Conservation (phyloP, 2,113 vertebrate genomes). For the Chascanopsetta lugubris region DNA sequence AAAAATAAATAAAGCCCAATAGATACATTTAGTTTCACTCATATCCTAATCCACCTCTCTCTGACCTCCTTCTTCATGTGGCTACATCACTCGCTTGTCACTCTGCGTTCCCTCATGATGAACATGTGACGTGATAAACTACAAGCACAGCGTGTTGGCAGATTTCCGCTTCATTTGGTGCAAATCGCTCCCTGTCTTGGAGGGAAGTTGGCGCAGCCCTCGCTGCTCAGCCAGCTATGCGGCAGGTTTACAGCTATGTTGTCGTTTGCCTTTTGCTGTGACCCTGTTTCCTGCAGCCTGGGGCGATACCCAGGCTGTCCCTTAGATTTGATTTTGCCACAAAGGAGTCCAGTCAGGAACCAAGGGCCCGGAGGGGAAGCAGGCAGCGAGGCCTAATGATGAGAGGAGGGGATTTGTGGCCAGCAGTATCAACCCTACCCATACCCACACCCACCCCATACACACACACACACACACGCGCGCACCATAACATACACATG, state of each 20-base stretch:
- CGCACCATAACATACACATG: conserved; percentile 33
- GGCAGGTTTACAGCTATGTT: conserved; percentile 38
- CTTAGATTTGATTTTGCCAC: conserved; percentile 63
- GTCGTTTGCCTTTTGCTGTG: conserved; percentile 39
- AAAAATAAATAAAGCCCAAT: too few relatives aligned
- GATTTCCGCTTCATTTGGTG: conserved; percentile 34
- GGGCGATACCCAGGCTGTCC: conserved; percentile 43
- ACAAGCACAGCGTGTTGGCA: conserved; percentile 20
- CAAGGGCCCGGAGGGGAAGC: conserved; percentile 39
- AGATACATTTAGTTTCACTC: too few relatives aligned
- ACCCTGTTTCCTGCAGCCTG: conserved; percentile 55
- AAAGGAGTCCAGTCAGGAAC: conserved; percentile 55
- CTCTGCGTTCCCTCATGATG: conserved; percentile 36
- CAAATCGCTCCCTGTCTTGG: conserved; percentile 22
- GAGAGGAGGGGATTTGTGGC: conserved; percentile 52
- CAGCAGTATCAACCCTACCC: conserved; percentile 16
- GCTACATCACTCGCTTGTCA: conserved; percentile 47
- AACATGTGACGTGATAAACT: conserved; percentile 35
- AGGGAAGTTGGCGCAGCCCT: conserved; percentile 4
- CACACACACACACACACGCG: conserved; percentile 36
- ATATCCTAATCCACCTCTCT: too few relatives aligned
- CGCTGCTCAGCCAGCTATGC: conserved; percentile 9
- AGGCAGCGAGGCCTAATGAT: conserved; percentile 63
- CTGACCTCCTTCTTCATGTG: conserved; percentile 53
- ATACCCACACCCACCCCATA: background rate